Conservation (phyloP, 2,888 invertebrate species). For the Asteroscopus sphinx region DNA sequence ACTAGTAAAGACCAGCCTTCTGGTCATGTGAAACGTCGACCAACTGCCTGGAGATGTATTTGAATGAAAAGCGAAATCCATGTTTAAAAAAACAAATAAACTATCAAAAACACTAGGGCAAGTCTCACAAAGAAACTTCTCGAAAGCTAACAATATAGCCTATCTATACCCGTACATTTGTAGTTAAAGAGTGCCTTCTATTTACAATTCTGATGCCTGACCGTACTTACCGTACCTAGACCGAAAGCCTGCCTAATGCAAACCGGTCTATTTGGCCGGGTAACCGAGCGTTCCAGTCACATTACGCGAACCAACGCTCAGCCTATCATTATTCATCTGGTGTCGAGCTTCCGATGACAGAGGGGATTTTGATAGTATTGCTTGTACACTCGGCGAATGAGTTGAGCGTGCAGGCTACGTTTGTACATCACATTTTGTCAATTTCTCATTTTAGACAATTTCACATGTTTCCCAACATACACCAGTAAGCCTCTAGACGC, state of each 20-base stretch:
- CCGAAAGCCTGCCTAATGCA: slow-evolving; percentile 18
- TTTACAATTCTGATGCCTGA: slow-evolving; percentile 37
- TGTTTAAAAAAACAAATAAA: background rate
- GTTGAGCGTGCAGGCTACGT: background rate
- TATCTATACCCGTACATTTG: background rate
- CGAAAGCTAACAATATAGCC: too few relatives aligned
- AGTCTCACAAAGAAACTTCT: background rate
- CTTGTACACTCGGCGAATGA: background rate
- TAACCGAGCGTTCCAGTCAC: slow-evolving; percentile 18
- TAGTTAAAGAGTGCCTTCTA: slow-evolving; percentile 8
- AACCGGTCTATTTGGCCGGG: slow-evolving; percentile 3
- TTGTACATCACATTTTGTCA: too few relatives aligned
- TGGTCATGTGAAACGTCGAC: too few relatives aligned
- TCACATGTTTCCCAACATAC: too few relatives aligned
- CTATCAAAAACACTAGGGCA: background rate
- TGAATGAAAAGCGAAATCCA: too few relatives aligned
- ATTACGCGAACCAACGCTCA: slow-evolving; percentile 21
- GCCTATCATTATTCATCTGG: slow-evolving; percentile 29
- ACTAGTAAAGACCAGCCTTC: too few relatives aligned
- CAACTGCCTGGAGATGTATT: too few relatives aligned
- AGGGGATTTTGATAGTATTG: background rate
- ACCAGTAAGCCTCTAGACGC: too few relatives aligned
- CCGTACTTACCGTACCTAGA: slow-evolving; percentile 28
- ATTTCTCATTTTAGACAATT: too few relatives aligned
- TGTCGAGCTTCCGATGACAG: slow-evolving; percentile 12